Base-by-base conservation (phyloP, 2,113 vertebrate species). In the Plestiodon gilberti region DNA sequence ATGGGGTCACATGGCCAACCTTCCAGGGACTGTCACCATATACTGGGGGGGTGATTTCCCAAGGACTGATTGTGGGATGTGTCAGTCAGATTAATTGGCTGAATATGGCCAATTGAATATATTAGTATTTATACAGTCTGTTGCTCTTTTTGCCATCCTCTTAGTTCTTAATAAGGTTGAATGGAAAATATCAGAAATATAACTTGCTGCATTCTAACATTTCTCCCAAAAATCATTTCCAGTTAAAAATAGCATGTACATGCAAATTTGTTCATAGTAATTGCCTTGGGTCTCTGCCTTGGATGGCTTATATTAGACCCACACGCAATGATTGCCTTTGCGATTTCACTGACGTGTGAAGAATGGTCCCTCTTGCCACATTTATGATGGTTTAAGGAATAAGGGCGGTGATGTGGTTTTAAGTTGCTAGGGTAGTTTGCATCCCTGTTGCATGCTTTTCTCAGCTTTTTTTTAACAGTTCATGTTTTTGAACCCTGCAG, bases 1-100 rank as follows among this genome's bases (percentile, higher is more conserved):
- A 91, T 78, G 89, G 91, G 89, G 82, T 92, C 88, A 81, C 90
- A 90, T 92, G 90, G 91, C 88, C 89, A 93, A 85, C 87, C 88
- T 88, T 84, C 84, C 90, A 92, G 90, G 89, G 87, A 71, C 85
- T 15, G 40, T n/a, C 4, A 86, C 85, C 81, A 76, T 89, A 81
- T 87, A 89, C 78, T 81, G 84, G 87, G 69, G n/a, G 84, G 78
- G 85, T 92, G 90, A 61, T 71, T 90, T 90, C 70, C 74, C 3
- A 0, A 87, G 65, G 62, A 70, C 74, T 81, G 1, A 81, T 82
- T 67, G 81, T 79, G 81, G 82, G 52, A 78, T 55, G 86, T 76
- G 52, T 86, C 78, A 74, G 22, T 80, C 81, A 33, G n/a, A 87
- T 71, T 0, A 0, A 22, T n/a, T 75, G 71, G 69, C 85, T 87